These are phyloP conservation scores for Lepilemur ruficaudatus DNA, from an alignment of 2,797 vertebrate genomes.

Conservation along the genomic window DNA sequence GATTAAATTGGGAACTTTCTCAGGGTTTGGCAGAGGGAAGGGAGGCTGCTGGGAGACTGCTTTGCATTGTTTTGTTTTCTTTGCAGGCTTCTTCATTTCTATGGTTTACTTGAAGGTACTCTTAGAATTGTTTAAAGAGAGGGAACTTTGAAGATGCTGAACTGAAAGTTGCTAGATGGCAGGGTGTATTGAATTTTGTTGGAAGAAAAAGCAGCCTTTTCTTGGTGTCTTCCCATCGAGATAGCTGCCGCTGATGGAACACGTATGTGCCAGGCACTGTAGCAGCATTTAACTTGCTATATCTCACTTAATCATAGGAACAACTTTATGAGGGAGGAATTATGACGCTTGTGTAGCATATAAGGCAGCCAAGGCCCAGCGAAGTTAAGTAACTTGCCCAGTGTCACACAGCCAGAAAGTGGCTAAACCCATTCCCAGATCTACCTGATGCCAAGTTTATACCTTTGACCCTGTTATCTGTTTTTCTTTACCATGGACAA, in stretches of 20 bases:
- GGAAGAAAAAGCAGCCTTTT: neutral
- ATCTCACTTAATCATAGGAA: neutral
- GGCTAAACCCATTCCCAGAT: neutral
- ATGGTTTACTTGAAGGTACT: neutral
- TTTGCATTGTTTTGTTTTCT: neutral
- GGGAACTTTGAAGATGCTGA: neutral
- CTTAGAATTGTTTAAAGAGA: neutral
- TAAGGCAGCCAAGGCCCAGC: neutral
- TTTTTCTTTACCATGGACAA: neutral
- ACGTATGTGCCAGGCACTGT: neutral
- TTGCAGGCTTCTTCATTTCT: neutral
- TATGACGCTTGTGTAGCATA: neutral
- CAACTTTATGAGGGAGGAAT: neutral
- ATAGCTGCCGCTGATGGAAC: neutral
- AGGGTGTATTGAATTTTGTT: neutral
- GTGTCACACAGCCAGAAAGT: neutral
- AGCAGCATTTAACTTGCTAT: neutral
- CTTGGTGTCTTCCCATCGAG: neutral
- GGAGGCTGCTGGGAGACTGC: neutral
- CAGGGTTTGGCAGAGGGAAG: neutral
- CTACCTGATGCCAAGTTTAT: neutral
- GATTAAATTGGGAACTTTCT: neutral
- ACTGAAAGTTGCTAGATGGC: conserved; percentile 55
- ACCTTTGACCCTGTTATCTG: neutral
- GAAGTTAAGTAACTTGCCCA: neutral